A percentile compares a stretch with the other conserved stretches of the same genome.
Evolutionary conservation across 30 jellyfish, hydroid and myxozoan genomes (phyloP).

Genomic region (Pelagia noctiluca): DNA sequence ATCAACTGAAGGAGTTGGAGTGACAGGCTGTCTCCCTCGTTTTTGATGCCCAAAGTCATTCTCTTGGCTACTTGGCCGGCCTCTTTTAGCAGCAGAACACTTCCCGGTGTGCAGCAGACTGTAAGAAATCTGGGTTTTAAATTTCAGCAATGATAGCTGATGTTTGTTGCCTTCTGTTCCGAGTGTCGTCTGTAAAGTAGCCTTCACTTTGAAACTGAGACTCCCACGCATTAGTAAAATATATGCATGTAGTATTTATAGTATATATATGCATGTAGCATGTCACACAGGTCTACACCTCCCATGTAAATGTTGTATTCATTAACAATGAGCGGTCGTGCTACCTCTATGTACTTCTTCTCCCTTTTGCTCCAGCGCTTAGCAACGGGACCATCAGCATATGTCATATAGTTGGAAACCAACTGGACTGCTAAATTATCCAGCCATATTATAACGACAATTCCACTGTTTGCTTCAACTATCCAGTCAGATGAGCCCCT

Average conservation of each 20-base stretch:
- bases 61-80: too few relatives aligned
- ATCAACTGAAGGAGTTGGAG: too few relatives aligned
- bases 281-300: conserved; percentile 57
- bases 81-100: too few relatives aligned
- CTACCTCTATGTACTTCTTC: conserved; percentile 6
- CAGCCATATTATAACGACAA: conserved; percentile 21
- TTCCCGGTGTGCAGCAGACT: too few relatives aligned
- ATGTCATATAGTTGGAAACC: conserved; percentile 22
- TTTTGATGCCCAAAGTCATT: too few relatives aligned
- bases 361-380: conserved; percentile 36
- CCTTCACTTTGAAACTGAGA: too few relatives aligned
- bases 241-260: conserved; percentile 37
- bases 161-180: too few relatives aligned
- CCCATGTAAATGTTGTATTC: conserved; percentile 53
- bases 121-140: too few relatives aligned
- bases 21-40: too few relatives aligned
- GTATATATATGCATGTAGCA: conserved; percentile 35
- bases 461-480: conserved; percentile 29
- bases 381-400: conserved; percentile 29
- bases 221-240: conserved; percentile 31
- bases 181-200: too few relatives aligned
- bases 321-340: conserved; percentile 43
- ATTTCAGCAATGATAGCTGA: too few relatives aligned
- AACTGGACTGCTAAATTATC: conserved; percentile 42
- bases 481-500: conserved; percentile 35